Evolutionary conservation across 2,888 invertebrate genomes (phyloP).

Genomic region (Apotomis turbidana): DNA sequence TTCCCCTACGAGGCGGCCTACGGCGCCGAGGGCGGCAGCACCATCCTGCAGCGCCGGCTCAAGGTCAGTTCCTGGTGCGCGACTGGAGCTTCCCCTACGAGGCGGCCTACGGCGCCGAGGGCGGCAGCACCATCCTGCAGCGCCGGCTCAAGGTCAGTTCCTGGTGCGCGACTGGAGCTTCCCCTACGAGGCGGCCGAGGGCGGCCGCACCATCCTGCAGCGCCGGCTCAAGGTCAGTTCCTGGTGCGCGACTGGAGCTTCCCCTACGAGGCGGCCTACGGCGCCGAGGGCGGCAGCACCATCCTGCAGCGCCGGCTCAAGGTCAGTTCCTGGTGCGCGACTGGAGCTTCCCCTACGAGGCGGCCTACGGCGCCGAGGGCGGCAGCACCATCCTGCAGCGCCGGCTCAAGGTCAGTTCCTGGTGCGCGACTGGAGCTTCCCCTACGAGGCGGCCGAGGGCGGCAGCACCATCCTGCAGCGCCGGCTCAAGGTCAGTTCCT

Average conservation of each 20-base stretch:
- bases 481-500: constrained; percentile 95
- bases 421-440: constrained; percentile 98
- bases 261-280: constrained; percentile 97
- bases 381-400: constrained; percentile 94
- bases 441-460: constrained; percentile 95
- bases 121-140: constrained; percentile 94
- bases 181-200: constrained; percentile 95
- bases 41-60: constrained; percentile 93
- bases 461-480: constrained; percentile 94
- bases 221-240: constrained; percentile 95
- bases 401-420: constrained; percentile 95
- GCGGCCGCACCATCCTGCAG: constrained; percentile 94
- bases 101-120: constrained; percentile 94
- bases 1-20: constrained; percentile 98
- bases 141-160: constrained; percentile 95
- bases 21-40: constrained; percentile 94
- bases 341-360: constrained; percentile 99
- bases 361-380: constrained; percentile 94
- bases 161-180: constrained; percentile 98
- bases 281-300: constrained; percentile 93
- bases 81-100: constrained; percentile 99
- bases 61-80: constrained; percentile 95
- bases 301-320: constrained; percentile 94
- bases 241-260: constrained; percentile 98
- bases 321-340: constrained; percentile 96